phyloP scores from a whole-genome alignment of 2,888 invertebrate genomes.

The Apodemia duryi region DNA sequence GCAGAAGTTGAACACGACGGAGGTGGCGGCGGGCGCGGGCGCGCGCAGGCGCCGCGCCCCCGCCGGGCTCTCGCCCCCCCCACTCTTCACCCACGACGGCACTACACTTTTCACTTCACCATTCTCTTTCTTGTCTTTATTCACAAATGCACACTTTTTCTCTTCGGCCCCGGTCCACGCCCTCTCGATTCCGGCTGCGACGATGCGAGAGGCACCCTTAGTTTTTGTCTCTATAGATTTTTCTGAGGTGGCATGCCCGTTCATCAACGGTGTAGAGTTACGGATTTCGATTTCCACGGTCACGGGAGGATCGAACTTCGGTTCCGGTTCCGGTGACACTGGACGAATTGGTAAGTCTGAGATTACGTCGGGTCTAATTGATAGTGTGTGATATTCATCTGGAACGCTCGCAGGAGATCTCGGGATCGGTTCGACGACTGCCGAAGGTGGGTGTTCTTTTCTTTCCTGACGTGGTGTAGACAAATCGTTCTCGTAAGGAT shows the following conservation, averaged over 20 bases:
- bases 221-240: slow-evolving; percentile 28
- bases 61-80: slow-evolving; percentile 34
- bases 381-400: slow-evolving; percentile 42
- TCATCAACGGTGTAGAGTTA: slow-evolving; percentile 33
- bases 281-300: neutral
- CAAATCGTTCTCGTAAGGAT: slow-evolving; percentile 35
- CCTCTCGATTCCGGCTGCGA: slow-evolving; percentile 47
- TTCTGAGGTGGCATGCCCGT: slow-evolving; percentile 36
- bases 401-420: slow-evolving; percentile 36
- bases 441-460: slow-evolving; percentile 52
- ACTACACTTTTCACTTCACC: slow-evolving; percentile 32
- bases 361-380: slow-evolving; percentile 23
- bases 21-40: slow-evolving; percentile 76
- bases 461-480: slow-evolving; percentile 35
- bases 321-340: slow-evolving; percentile 30
- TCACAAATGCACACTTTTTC: slow-evolving; percentile 35
- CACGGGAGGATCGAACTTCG: slow-evolving; percentile 24
- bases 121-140: slow-evolving; percentile 29
- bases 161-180: slow-evolving; percentile 44
- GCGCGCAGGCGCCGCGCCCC: slow-evolving; percentile 38
- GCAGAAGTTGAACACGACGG: slow-evolving; percentile 93
- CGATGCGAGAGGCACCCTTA: slow-evolving; percentile 43
- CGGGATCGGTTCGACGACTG: slow-evolving; percentile 62
- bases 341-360: slow-evolving; percentile 24
- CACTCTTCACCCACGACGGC: slow-evolving; percentile 34